These are phyloP conservation scores for Hydrolagus affinis DNA, from an alignment of 2,113 vertebrate species.

Conservation along the genomic window DNA sequence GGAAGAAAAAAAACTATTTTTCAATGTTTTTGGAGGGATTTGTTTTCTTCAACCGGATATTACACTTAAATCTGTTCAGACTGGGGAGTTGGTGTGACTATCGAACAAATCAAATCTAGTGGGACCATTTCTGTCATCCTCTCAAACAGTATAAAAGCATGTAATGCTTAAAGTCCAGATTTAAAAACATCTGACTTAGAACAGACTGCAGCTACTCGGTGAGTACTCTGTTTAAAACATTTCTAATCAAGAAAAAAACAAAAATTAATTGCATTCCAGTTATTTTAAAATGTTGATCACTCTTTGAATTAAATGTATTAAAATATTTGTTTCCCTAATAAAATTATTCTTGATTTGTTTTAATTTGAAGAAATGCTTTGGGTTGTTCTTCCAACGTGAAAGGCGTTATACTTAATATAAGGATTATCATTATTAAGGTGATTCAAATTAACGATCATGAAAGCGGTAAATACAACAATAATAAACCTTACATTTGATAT, in stretches of 20 bases:
- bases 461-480: no score
- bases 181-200: not conserved
- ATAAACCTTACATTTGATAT: no score
- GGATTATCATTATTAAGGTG: no score
- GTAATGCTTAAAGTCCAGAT: not conserved
- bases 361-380: no score
- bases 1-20: not conserved
- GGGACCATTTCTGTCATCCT: not conserved
- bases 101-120: not conserved
- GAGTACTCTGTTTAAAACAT: not conserved
- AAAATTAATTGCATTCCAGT: not conserved
- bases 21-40: not conserved
- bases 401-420: no score
- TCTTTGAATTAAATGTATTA: not conserved
- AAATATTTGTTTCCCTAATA: not conserved
- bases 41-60: not conserved
- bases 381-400: no score
- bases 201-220: not conserved
- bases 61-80: not conserved
- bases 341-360: not conserved
- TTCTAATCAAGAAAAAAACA: not conserved
- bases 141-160: conserved; percentile 10
- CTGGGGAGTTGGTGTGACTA: not conserved
- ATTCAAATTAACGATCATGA: no score
- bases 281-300: not conserved